A percentile compares a stretch with the other conserved stretches of the same genome.
Conservation (phyloP, 2,797 vertebrate species). For the Danio choprae region DNA sequence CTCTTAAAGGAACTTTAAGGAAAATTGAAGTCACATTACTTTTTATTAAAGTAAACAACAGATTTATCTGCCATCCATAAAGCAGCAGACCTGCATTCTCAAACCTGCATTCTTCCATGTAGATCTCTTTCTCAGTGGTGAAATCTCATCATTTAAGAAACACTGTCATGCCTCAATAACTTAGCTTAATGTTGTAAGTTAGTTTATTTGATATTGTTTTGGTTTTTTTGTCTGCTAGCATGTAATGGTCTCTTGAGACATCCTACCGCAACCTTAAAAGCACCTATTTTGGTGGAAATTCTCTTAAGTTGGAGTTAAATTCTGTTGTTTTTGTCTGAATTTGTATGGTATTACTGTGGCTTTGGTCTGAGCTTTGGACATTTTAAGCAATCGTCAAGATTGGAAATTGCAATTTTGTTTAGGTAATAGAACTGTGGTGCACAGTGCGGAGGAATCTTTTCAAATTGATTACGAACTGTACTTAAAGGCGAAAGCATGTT, state of each 20-base stretch:
- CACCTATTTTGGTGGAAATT: constrained; percentile 88
- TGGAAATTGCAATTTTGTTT: constrained; percentile 66
- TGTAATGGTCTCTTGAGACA: constrained; percentile 82
- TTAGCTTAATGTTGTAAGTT: constrained; percentile 22
- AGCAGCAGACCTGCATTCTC: constrained; percentile 8
- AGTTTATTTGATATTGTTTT: constrained; percentile 54
- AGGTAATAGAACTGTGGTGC: constrained; percentile 31
- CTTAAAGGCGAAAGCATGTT: background rate
- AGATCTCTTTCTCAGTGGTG: constrained; percentile 14
- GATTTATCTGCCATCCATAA: background rate
- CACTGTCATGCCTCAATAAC: background rate
- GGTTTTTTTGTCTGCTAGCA: constrained; percentile 27
- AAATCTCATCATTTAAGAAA: constrained; percentile 17
- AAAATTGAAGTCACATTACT: too few relatives aligned
- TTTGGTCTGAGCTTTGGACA: constrained; percentile 67
- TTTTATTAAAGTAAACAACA: background rate
- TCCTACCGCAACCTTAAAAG: constrained; percentile 80
- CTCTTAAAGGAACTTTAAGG: too few relatives aligned
- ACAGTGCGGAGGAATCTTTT: constrained; percentile 2
- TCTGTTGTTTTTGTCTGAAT: constrained; percentile 69
- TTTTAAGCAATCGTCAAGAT: constrained; percentile 87
- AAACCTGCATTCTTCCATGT: constrained; percentile 20
- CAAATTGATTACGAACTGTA: background rate
- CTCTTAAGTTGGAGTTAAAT: constrained; percentile 65
- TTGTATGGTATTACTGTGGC: constrained; percentile 76